Percentiles rank a stretch among this genome's conserved stretches.
phyloP scores from a whole-genome alignment of 2,113 vertebrate species.

The Rafetus swinhoei region DNA sequence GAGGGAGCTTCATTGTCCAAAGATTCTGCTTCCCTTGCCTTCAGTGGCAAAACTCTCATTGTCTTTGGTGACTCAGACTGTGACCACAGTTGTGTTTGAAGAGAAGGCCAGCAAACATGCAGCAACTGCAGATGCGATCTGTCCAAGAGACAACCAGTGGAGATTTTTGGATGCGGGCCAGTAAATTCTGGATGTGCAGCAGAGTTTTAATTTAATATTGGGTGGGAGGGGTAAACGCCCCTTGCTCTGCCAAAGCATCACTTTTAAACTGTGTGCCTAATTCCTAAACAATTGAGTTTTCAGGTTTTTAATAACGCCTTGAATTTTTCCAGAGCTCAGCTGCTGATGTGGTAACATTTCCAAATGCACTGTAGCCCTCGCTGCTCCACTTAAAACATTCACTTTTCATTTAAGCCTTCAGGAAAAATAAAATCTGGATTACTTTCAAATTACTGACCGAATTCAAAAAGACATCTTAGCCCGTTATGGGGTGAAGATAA shows the following conservation, averaged over 20 bases:
- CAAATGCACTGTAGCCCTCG: conserved; percentile 51
- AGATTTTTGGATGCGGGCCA: background rate
- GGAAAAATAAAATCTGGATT: conserved; percentile 69
- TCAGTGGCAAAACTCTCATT: background rate
- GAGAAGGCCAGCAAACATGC: background rate
- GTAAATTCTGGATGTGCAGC: background rate
- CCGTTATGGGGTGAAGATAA: conserved; percentile 69
- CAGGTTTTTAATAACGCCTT: conserved; percentile 51
- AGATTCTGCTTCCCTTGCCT: background rate
- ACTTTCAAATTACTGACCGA: conserved; percentile 62
- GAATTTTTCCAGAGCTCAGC: conserved; percentile 64
- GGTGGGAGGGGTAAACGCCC: conserved; percentile 19
- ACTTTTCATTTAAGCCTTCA: conserved; percentile 64
- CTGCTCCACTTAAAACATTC: conserved; percentile 57
- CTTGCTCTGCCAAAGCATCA: conserved; percentile 24
- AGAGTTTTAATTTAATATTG: conserved; percentile 14
- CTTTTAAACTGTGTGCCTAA: conserved; percentile 34
- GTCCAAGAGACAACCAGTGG: background rate
- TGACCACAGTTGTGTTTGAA: background rate
- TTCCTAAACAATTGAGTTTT: conserved; percentile 65
- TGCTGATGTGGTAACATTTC: conserved; percentile 52
- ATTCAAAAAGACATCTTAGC: conserved; percentile 64
- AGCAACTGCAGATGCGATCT: background rate
- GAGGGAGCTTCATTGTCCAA: background rate
- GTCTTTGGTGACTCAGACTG: background rate